Base-by-base conservation (phyloP, 2,113 vertebrate genomes). In the Chionomys nivalis region DNA sequence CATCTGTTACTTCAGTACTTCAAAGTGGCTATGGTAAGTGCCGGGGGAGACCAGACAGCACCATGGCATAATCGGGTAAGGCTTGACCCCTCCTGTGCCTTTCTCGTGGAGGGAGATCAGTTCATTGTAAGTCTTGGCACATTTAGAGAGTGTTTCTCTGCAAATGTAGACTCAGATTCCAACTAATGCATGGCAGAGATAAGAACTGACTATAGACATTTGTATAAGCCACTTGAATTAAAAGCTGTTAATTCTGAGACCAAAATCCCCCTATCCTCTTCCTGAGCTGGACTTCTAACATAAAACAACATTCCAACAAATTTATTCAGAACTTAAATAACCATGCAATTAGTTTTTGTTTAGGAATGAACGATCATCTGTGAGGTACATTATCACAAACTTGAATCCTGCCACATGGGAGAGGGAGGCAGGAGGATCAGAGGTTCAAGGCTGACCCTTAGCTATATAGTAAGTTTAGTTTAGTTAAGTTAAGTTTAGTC, bases 1-100 rank as follows among this genome's bases (percentile, higher is more conserved):
- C 97, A 98, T 97, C 97, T 98, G 96, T 91, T 98, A 66, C 94
- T 97, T 95, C 52, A 97, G 93, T 72, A 90, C 66, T 96, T 97
- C 86, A 61, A 97, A 93, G 97, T 89, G 97, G 95, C 94, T 95
- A 95, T 96, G 94, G 91, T 97, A 96, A 96, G 81, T 93, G 79
- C 92, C 79, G 7, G 61, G 90, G 55, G 91, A 95, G 85, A 95
- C 95, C 95, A 96, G 96, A 73, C 75, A 63, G 91, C 94, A 90
- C 86, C 86, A 3, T 66, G 90, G 91, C 76, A 33, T 95, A 94
- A 97, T 97, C 24, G 63, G 92, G 90, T 90, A 81, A 63, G 75
- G 61, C 87, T 73, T 97, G 92, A 91, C 90, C 92, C 95, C 90
- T 79, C 68, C 94, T 92, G 39, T 94, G 96, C 82, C 82, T 97